These are phyloP conservation scores for Chironomus striatipennis DNA, from an alignment of 1,140 invertebrate genomes.

Conservation along the genomic window DNA sequence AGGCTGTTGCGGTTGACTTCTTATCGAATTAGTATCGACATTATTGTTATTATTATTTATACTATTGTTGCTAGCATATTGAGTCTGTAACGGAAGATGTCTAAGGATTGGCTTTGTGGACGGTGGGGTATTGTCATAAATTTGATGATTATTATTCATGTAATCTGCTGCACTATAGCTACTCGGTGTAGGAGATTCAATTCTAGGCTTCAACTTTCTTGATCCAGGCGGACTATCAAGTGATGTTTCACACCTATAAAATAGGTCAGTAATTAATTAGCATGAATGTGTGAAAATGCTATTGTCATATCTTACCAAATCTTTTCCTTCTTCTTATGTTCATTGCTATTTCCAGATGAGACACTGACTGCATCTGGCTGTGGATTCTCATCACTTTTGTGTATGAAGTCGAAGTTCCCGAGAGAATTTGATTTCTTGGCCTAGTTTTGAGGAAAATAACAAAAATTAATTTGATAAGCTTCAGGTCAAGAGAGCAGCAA, in stretches of 20 bases:
- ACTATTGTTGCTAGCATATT: background rate
- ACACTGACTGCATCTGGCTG: background rate
- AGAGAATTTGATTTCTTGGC: constrained; percentile 16
- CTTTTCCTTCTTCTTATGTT: constrained; percentile 18
- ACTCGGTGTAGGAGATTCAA: constrained; percentile 14
- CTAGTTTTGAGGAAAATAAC: background rate
- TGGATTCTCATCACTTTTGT: background rate
- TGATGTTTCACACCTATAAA: constrained; percentile 19
- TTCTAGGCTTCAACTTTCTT: background rate
- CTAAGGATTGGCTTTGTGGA: background rate
- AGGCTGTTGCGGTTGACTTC: background rate
- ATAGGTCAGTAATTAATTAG: background rate
- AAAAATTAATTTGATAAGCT: background rate
- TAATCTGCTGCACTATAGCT: constrained; percentile 9
- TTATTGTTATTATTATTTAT: background rate
- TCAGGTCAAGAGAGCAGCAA: too few relatives aligned
- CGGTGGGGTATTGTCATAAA: background rate
- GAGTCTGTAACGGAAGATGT: background rate
- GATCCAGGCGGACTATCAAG: background rate
- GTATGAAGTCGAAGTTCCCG: background rate
- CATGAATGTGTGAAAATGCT: background rate
- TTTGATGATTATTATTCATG: background rate
- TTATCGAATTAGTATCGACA: background rate
- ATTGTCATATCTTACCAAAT: background rate
- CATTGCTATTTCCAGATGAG: constrained; percentile 9